Conservation (phyloP, 1,140 invertebrate species). For the Ylistrum balloti region DNA sequence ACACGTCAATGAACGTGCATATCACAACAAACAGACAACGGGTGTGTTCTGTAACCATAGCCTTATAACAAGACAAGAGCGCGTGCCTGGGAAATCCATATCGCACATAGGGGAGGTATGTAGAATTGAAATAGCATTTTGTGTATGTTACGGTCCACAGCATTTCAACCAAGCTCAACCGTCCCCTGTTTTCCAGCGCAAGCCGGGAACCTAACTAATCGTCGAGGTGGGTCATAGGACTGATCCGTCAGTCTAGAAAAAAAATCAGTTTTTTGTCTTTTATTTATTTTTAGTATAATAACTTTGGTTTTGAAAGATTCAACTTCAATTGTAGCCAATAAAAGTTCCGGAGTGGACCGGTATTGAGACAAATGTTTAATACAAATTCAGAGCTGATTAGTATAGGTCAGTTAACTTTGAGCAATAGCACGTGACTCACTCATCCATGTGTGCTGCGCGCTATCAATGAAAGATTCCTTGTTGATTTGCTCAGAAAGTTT, state of each 20-base stretch:
- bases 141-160: background rate
- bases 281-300: no score
- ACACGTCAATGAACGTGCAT: slow-evolving; percentile 26
- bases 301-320: no score
- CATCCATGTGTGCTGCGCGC: background rate
- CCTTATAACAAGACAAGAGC: background rate
- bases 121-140: background rate
- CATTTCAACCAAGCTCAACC: background rate
- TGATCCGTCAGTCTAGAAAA: no score
- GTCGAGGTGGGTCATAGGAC: no score
- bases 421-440: background rate
- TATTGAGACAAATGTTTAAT: background rate
- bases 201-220: background rate
- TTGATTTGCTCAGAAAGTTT: background rate
- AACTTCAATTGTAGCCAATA: no score
- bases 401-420: background rate
- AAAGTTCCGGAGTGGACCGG: no score
- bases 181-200: no score
- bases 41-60: background rate
- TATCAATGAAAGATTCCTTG: background rate
- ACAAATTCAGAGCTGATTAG: background rate
- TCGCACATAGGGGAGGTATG: background rate
- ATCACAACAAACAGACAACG: background rate
- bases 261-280: no score
- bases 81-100: background rate